A percentile compares a stretch with the other conserved stretches of the same genome.
phyloP scores from a whole-genome alignment of 2,888 invertebrate genomes.

The Eupeodes latifasciatus region DNA sequence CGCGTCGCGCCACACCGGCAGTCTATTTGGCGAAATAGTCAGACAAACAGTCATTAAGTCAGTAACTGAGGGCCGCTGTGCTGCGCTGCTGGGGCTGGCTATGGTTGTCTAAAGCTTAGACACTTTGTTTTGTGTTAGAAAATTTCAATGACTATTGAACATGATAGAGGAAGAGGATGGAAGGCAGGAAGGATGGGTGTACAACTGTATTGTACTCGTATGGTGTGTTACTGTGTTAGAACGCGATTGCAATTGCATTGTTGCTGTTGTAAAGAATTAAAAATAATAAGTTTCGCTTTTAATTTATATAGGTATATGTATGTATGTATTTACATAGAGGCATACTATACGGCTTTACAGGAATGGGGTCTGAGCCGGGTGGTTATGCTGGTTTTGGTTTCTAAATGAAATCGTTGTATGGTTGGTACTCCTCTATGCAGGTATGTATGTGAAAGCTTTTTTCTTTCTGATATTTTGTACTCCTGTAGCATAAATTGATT shows the following conservation, averaged over 20 bases:
- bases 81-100: too few species aligned
- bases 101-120: constrained; percentile 34
- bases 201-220: too few species aligned
- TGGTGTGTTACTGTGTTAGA: constrained; percentile 25
- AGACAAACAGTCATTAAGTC: constrained; percentile 53
- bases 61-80: constrained; percentile 11
- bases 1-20: neutral
- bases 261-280: constrained; percentile 25
- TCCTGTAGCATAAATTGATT: neutral
- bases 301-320: constrained; percentile 29
- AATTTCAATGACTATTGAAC: constrained; percentile 1
- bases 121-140: constrained; percentile 31
- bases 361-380: constrained; percentile 14
- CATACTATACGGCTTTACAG: too few species aligned
- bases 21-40: constrained; percentile 32
- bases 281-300: constrained; percentile 47
- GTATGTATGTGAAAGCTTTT: constrained; percentile 52
- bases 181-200: neutral
- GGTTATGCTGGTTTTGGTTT: constrained; percentile 25
- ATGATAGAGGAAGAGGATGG: neutral
- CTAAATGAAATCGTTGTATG: neutral
- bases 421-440: too few species aligned
- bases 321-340: too few species aligned
- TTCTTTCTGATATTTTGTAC: neutral
- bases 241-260: constrained; percentile 36